Evolutionary conservation across 2,113 vertebrate species (phyloP).

Genomic region (Narcine bancroftii): DNA sequence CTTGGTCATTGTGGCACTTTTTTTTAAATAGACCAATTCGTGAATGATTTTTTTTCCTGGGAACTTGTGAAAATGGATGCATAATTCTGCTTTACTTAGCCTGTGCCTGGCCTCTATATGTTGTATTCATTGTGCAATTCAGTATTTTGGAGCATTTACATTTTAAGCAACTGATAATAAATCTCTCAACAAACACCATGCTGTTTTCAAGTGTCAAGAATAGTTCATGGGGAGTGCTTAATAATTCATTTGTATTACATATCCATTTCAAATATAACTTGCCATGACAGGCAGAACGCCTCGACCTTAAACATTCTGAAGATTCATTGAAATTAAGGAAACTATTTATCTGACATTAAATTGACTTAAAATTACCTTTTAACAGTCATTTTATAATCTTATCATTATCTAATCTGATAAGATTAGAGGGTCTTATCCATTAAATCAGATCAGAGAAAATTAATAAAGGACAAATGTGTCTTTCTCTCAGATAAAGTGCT

Average conservation of each 20-base stretch:
- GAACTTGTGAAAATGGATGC: too few species aligned
- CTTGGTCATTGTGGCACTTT: not conserved
- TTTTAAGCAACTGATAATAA: not conserved
- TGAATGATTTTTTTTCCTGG: too few species aligned
- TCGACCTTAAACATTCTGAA: too few species aligned
- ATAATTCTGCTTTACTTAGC: not conserved
- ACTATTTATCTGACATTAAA: not conserved
- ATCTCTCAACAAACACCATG: not conserved
- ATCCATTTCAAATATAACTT: not conserved
- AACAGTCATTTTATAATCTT: too few species aligned
- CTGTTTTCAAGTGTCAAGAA: not conserved
- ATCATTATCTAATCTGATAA: too few species aligned
- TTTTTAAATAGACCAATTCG: not conserved
- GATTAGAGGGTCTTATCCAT: too few species aligned
- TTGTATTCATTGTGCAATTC: not conserved
- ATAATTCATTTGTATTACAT: not conserved
- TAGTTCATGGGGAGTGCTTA: not conserved
- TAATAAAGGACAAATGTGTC: not conserved
- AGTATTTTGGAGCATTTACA: not conserved
- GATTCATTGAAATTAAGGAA: not conserved
- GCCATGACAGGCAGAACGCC: too few species aligned
- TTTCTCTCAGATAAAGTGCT: not conserved
- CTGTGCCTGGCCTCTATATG: not conserved
- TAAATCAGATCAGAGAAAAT: not conserved
- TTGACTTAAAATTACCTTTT: too few species aligned